Conservation (phyloP, 2,888 invertebrate species). For the Physocephala rufipes region DNA sequence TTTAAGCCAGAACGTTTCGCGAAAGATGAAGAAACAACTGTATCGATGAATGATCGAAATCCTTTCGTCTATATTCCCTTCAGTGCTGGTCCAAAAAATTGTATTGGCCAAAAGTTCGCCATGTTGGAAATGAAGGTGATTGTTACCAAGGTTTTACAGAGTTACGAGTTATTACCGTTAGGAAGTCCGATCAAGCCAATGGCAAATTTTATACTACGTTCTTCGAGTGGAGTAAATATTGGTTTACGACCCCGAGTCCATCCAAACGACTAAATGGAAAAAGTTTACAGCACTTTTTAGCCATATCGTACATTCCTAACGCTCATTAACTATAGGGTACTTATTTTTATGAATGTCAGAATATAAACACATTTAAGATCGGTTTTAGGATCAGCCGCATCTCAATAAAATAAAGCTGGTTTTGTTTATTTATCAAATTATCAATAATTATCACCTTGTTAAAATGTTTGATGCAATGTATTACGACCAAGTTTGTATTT, state of each 20-base stretch:
- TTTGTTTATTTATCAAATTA: no score
- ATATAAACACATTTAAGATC: no score
- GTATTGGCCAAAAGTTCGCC: slow-evolving; percentile 61
- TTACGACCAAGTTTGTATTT: no score
- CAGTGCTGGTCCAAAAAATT: slow-evolving; percentile 59
- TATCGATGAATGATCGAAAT: slow-evolving; percentile 38
- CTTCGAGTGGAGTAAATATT: slow-evolving; percentile 51
- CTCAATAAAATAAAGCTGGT: no score
- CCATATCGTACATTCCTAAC: no score
- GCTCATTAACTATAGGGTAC: no score
- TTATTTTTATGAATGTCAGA: no score
- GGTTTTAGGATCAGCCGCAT: no score
- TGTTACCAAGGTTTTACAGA: slow-evolving; percentile 53
- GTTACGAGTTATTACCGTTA: slow-evolving; percentile 52
- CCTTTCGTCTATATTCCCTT: slow-evolving; percentile 57
- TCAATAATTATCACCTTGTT: no score
- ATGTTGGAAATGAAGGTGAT: slow-evolving; percentile 57
- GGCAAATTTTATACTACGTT: slow-evolving; percentile 54
- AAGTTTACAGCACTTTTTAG: no score
- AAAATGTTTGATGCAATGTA: no score
- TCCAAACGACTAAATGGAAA: not conserved
- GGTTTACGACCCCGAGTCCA: slow-evolving; percentile 48
- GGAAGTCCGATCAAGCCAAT: slow-evolving; percentile 50
- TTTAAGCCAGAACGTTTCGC: slow-evolving; percentile 57
- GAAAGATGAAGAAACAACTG: no score